Evolutionary conservation across 2,113 vertebrate genomes (phyloP), one percentile per base, ranked within the genome.

Genomic region (Catharus minimus): DNA sequence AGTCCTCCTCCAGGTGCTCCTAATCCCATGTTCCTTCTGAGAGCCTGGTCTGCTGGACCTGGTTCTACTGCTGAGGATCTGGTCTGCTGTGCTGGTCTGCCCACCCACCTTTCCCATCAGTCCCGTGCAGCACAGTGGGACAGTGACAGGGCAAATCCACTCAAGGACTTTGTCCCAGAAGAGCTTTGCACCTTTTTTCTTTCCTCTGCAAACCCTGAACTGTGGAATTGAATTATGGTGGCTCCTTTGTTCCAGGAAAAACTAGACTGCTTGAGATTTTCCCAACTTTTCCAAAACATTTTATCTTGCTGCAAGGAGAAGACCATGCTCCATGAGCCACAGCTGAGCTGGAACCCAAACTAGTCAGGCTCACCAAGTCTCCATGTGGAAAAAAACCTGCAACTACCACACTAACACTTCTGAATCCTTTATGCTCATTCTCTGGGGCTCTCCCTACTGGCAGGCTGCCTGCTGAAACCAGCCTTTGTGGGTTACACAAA

Each of bases 381-480:
- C 28, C 30, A 15, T 8, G 41, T 44, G 30, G 27, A 68, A 76
- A 67, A 67, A 85, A 39, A 3, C 21, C 47, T 72, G 15, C 27
- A 68, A 36, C 9, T 41, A 36, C 15, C 36, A 44, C 11, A 7
- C 6, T 43, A 56, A 55, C 0, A 0, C 33, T 5, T 24, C 80
- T 74, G 38, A 71, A 58, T 20, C 28, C 50, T 72, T 61, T n/a
- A 47, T 38, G 24, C 7, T 79, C 7, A 2, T 65, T 85, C 76
- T 76, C 62, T 49, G n/a, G 67, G 36, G 44, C 30, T 88, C 30
- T 92, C 49, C 44, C 23, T 60, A 1, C n/a, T 57, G 17, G 19
- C 22, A 81, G 30, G 26, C 43, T 79, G 55, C 36, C 57, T 72
- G 24, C 60, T 72, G 52, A 67, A 95, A 24, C 12, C 13, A 39